phyloP scores from a whole-genome alignment of 2,113 vertebrate genomes.

The Myodes glareolus region DNA sequence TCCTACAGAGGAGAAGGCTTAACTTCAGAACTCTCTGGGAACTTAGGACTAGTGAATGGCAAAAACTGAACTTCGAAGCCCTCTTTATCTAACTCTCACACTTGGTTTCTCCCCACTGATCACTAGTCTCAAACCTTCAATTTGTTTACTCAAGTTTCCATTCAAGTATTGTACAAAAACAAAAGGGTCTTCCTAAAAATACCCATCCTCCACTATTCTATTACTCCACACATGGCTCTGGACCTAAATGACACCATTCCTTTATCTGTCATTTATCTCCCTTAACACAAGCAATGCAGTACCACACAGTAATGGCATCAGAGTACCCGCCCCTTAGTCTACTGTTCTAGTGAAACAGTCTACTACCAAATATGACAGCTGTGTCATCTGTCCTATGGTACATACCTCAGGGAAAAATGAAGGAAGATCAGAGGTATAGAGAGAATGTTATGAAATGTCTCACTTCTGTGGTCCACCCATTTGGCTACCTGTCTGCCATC shows the following conservation, averaged over 20 bases:
- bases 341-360: neutral
- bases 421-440: neutral
- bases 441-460: neutral
- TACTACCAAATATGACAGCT: neutral
- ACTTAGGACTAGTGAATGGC: no score
- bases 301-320: neutral
- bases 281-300: neutral
- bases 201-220: neutral
- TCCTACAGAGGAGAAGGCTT: neutral
- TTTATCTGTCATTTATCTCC: neutral
- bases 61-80: neutral
- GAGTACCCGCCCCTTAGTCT: neutral
- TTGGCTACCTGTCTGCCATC: neutral
- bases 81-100: neutral
- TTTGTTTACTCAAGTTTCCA: neutral
- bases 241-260: neutral
- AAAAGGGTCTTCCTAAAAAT: neutral
- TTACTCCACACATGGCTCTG: neutral
- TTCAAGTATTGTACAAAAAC: neutral
- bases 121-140: neutral
- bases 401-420: neutral
- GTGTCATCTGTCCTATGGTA: neutral
- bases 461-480: neutral
- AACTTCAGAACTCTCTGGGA: neutral
- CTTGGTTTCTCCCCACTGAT: neutral